phyloP scores from a whole-genome alignment of 2,888 invertebrate genomes.

The Euzophera pinguis region DNA sequence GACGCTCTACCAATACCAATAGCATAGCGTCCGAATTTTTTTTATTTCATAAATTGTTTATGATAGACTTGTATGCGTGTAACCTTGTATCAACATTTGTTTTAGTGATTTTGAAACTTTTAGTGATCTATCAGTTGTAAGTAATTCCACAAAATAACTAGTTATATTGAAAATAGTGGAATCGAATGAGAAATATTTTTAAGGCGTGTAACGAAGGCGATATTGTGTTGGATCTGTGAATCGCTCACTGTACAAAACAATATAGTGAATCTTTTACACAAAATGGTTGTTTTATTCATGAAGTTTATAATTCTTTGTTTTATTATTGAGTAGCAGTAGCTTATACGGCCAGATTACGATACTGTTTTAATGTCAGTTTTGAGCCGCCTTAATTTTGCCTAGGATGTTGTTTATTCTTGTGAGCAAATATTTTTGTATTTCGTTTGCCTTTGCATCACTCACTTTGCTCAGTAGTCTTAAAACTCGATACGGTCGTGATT shows the following conservation, averaged over 20 bases:
- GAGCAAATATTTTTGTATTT: too few species aligned
- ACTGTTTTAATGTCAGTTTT: too few species aligned
- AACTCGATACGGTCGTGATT: too few species aligned
- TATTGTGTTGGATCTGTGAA: conserved; percentile 69
- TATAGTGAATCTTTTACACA: conserved; percentile 73
- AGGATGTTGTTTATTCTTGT: too few species aligned
- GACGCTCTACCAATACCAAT: too few species aligned
- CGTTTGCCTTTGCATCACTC: too few species aligned
- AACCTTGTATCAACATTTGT: conserved; percentile 19
- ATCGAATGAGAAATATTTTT: conserved; percentile 47
- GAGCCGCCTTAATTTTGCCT: too few species aligned
- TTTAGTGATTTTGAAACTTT: conserved; percentile 22
- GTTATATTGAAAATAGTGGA: conserved; percentile 43
- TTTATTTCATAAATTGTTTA: neutral
- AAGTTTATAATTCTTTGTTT: neutral
- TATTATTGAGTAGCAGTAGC: too few species aligned
- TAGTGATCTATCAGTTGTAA: conserved; percentile 31
- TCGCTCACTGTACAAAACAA: conserved; percentile 66
- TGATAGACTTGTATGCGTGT: neutral
- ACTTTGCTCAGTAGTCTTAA: too few species aligned
- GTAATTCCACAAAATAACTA: conserved; percentile 40
- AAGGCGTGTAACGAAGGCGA: conserved; percentile 57
- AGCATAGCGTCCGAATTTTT: neutral
- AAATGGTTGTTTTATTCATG: conserved; percentile 42
- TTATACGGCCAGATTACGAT: too few species aligned